Base-by-base conservation (phyloP, 2,888 invertebrate genomes). In the Troglohyphantes excavatus region DNA sequence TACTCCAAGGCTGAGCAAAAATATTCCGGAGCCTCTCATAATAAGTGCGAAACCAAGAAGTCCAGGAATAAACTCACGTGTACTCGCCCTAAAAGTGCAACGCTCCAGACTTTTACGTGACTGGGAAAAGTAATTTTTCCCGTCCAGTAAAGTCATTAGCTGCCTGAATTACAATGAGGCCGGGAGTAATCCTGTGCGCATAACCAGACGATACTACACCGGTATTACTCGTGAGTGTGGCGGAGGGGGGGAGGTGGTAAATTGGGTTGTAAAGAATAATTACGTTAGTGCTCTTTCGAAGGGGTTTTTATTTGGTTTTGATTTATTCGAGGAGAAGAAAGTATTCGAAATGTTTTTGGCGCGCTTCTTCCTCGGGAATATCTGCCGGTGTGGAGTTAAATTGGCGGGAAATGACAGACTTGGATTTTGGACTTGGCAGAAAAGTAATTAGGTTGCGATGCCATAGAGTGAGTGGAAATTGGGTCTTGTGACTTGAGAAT, bases 251-350 rank as follows among this genome's bases (percentile, higher is more conserved):
- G 33, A 21, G 19, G 23, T 26, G 53, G 33, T 26, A 73, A 84
- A 84, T 84, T 84, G 76, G 85, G 78, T 61, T 85, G 68, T 78
- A 85, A 85, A 78, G 85, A 85, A 61, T 85, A 70, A 85, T 85
- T 85, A 78, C 85, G 76, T 78, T 78, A 78, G 65, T 85, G 63
- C 61, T 39, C 23, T 53, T 53, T 17, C 13, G n/a, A 53, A 19
- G 26, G 11, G 61, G 78, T 61, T 85, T 85, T 85, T 70, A 85
- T 85, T 85, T 39, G 75, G 53, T 85, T 76, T 85, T 76, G 76
- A 68, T 85, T 76, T 76, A 85, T 76, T 85, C 68, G 29, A 23
- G n/a, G n/a, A 1, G 9, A 21, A 23, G 27, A 26, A 21, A 43
- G 27, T 43, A 7, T n/a, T 68, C 19, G 59, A 9, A 23, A 68